Evolutionary conservation across 2,113 vertebrate genomes (phyloP).

Genomic region (Cyanistes caeruleus): DNA sequence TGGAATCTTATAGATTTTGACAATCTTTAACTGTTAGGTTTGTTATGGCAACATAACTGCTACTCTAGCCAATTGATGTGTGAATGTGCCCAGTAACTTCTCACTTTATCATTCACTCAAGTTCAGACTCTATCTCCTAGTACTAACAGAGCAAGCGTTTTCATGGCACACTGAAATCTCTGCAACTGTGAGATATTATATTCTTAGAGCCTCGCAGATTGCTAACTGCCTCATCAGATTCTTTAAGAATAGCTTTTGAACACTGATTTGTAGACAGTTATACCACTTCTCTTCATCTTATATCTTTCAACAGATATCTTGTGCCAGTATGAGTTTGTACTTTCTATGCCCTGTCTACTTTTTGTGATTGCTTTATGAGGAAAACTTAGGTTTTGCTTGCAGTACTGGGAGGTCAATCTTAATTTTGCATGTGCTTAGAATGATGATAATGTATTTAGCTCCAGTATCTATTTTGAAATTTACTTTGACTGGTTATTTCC

Average conservation of each 20-base stretch:
- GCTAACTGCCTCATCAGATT: conserved; percentile 58
- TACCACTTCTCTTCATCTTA: conserved; percentile 31
- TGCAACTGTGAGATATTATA: conserved; percentile 54
- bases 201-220: conserved; percentile 64
- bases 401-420: conserved; percentile 55
- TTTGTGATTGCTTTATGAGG: neutral
- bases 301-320: conserved; percentile 42
- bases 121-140: conserved; percentile 44
- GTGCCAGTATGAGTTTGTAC: conserved; percentile 48
- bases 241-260: conserved; percentile 56
- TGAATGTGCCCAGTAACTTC: conserved; percentile 66
- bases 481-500: conserved; percentile 70
- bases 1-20: conserved; percentile 64
- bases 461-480: conserved; percentile 66
- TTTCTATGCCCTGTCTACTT: conserved; percentile 25
- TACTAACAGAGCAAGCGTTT: conserved; percentile 48
- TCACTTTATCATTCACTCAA: conserved; percentile 53
- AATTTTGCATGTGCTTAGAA: conserved; percentile 41
- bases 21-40: conserved; percentile 56
- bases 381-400: conserved; percentile 30
- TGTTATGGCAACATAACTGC: conserved; percentile 63
- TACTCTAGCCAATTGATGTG: conserved; percentile 49
- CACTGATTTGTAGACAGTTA: conserved; percentile 52
- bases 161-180: conserved; percentile 59
- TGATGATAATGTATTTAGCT: conserved; percentile 54